These are phyloP conservation scores for Eupeodes luniger DNA, from an alignment of 2,888 invertebrate species.

Conservation along the genomic window DNA sequence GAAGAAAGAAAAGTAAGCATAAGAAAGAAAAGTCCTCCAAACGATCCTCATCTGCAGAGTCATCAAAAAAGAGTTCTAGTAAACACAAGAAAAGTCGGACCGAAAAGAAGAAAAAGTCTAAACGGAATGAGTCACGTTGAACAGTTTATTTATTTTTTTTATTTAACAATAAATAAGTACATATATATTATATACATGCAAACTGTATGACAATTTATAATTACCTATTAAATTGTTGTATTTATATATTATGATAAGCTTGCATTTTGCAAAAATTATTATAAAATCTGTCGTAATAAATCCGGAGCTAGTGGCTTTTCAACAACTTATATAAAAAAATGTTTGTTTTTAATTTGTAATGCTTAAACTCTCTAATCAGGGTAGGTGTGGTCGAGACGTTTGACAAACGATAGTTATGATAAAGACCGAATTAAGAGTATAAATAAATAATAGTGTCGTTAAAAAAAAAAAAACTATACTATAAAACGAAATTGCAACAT, in stretches of 20 bases:
- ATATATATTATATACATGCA: constrained; percentile 40
- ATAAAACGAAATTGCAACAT: too few species aligned
- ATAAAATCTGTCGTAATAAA: constrained; percentile 70
- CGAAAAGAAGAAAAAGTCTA: constrained; percentile 79
- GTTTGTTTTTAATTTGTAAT: background rate
- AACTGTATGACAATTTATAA: constrained; percentile 49
- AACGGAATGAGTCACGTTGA: constrained; percentile 61
- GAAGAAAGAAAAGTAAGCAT: constrained; percentile 87
- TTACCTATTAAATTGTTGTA: constrained; percentile 53
- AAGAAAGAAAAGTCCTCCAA: constrained; percentile 87
- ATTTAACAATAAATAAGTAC: constrained; percentile 41
- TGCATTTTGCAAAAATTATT: constrained; percentile 38
- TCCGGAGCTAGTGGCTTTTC: constrained; percentile 52
- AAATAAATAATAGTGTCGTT: too few species aligned
- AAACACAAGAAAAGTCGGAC: constrained; percentile 90
- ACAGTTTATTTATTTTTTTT: constrained; percentile 37
- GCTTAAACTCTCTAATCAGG: constrained; percentile 76
- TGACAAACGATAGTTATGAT: too few species aligned
- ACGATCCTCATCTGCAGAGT: constrained; percentile 83
- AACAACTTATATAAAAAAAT: constrained; percentile 17
- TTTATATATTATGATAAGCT: constrained; percentile 51
- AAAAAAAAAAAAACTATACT: too few species aligned
- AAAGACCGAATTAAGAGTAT: too few species aligned
- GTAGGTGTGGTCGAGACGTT: too few species aligned
- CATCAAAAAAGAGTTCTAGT: constrained; percentile 86